Percentiles rank a stretch among this genome's conserved stretches.
Evolutionary conservation across 2,797 vertebrate genomes (phyloP).

Genomic region (Neosilurus mollespiculum): DNA sequence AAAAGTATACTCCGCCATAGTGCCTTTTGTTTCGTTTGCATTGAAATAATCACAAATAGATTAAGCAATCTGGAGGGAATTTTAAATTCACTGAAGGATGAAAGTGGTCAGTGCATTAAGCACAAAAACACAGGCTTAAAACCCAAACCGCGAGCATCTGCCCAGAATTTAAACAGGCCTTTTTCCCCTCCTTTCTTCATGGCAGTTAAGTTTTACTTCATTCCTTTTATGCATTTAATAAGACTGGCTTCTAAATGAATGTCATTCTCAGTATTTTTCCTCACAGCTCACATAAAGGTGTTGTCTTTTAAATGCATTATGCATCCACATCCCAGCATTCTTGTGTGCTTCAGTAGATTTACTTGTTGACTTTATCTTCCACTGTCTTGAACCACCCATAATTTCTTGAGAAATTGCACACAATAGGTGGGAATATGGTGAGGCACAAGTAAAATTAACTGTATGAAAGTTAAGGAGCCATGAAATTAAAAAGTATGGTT

Average conservation of each 20-base stretch:
- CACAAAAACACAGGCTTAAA: conserved; percentile 5
- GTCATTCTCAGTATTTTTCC: conserved; percentile 10
- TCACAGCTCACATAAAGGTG: neutral
- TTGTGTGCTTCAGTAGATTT: conserved; percentile 32
- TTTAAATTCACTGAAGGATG: conserved; percentile 25
- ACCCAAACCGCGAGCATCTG: conserved; percentile 6
- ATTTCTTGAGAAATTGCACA: conserved; percentile 59
- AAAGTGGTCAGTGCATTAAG: conserved; percentile 32
- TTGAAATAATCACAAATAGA: conserved; percentile 44
- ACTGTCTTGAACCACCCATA: conserved; percentile 51
- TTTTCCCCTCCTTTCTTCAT: neutral
- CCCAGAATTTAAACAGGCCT: conserved; percentile 9
- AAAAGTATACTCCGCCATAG: conserved; percentile 28
- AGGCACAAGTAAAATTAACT: conserved; percentile 69
- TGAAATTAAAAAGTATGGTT: conserved; percentile 72
- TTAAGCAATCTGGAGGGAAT: conserved; percentile 41
- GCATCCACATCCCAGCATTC: conserved; percentile 1
- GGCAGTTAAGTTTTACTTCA: conserved; percentile 4
- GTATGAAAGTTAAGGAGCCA: conserved; percentile 72
- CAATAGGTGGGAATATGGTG: conserved; percentile 59
- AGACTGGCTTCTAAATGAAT: conserved; percentile 14
- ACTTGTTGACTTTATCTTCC: conserved; percentile 35
- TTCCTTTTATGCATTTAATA: conserved; percentile 18
- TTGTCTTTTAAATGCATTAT: conserved; percentile 28
- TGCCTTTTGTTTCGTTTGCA: conserved; percentile 40